Base-by-base conservation (phyloP, 1,140 invertebrate species). In the Ylistrum balloti region DNA sequence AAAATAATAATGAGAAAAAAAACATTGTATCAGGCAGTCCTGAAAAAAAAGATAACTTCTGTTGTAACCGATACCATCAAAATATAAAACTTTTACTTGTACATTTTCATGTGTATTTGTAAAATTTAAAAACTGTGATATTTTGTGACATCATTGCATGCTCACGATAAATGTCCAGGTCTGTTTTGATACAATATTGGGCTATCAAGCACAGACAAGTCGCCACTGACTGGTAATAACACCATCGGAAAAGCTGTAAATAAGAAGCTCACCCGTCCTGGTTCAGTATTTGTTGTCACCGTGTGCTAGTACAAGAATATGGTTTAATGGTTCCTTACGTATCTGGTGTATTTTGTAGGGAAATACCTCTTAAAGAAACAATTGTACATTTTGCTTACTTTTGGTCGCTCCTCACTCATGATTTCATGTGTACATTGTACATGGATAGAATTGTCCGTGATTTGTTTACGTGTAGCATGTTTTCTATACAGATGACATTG, bases 251-350 rank as follows among this genome's bases (percentile, higher is more conserved):
- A 35, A 22, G 86, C 56, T 33, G 87, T 90, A 28, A 88, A 91
- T 90, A 89, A 88, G 91, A 92, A 92, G 91, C 89, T 33, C 32
- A 35, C 86, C 88, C 88, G 86, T 90, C 56, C 56, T 74, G 41
- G 41, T 45, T 45, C 41, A 45, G 56, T 74, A 74, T 74, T 74
- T 74, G 28, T 74, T 74, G 56, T 74, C 56, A 11, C 17, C 7
- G 56, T 74, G 56, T 74, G 56, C 56, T 28, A 74, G 56, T 74
- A 74, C 22, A 74, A 74, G n/a, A 74, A 5, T 28, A 45, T 45
- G 56, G 22, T 74, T 74, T 28, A 3, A 28, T n/a, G 56, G 56
- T 74, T 74, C n/a, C 56, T 48, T 48, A 48, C n/a, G n/a, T 48
- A 48, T 48, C 56, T 74, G 56, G 56, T 74, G n/a, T 74, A 28